A percentile compares a stretch with the other conserved stretches of the same genome.
Evolutionary conservation across 2,888 invertebrate genomes (phyloP).

Genomic region (Drosophila tripunctata): DNA sequence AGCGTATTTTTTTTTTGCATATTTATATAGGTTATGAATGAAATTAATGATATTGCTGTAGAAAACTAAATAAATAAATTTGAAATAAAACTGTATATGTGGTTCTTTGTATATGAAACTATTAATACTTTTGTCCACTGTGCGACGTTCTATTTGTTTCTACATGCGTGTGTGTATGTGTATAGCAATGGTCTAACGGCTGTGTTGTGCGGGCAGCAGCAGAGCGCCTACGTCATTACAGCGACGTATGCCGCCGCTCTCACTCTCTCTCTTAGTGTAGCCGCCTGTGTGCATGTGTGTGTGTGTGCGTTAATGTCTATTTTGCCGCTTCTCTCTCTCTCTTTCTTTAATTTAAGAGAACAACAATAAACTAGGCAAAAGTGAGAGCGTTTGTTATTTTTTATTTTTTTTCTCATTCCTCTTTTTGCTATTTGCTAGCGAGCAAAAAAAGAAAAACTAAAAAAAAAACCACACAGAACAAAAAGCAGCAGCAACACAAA

Average conservation of each 20-base stretch:
- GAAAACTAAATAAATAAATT: no score
- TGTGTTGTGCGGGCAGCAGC: constrained; percentile 18
- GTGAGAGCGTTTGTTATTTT: constrained; percentile 14
- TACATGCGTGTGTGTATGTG: constrained; percentile 6
- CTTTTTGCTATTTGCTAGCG: no score
- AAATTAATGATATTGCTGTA: no score
- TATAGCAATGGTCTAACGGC: constrained; percentile 14
- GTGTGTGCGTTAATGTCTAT: constrained; percentile 1
- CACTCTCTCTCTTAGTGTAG: constrained; percentile 1
- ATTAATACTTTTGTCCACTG: no score
- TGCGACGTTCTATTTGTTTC: not conserved
- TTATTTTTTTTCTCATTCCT: not conserved
- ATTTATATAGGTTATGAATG: no score
- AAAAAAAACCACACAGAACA: not conserved
- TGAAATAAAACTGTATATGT: no score
- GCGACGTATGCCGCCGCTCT: constrained; percentile 26
- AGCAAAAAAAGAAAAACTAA: not conserved
- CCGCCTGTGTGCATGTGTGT: not conserved
- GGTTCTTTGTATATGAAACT: no score
- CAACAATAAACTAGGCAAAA: constrained; percentile 28
- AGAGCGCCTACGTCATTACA: constrained; percentile 35
- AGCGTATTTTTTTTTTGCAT: no score
- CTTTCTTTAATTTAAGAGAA: constrained; percentile 13
- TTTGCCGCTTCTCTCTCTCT: constrained; percentile 8
- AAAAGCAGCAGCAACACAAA: constrained; percentile 12